Evolutionary conservation across 2,797 vertebrate genomes (phyloP).

Genomic region (Sus cebifrons): DNA sequence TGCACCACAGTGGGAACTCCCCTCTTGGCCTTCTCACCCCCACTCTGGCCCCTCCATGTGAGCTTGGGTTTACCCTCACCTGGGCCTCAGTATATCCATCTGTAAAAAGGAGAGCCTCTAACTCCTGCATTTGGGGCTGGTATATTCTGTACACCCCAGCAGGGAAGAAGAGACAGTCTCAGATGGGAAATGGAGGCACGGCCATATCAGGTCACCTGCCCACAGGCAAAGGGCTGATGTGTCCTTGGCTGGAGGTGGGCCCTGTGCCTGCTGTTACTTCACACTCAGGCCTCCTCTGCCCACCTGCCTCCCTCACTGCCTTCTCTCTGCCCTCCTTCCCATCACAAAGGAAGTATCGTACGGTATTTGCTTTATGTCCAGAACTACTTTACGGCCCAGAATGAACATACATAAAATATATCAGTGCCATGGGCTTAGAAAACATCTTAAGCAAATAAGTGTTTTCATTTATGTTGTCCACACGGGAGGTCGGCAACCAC

Average conservation of each 20-base stretch:
- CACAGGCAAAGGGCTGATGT: too few species aligned
- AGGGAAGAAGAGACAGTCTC: neutral
- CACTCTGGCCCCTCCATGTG: neutral
- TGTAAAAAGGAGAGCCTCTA: neutral
- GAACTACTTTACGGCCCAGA: neutral
- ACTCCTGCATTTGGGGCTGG: neutral
- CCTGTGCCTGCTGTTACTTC: too few species aligned
- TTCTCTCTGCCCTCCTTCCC: neutral
- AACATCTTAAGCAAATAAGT: neutral
- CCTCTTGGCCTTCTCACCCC: neutral
- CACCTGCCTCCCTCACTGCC: neutral
- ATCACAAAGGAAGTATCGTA: neutral
- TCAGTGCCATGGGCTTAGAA: neutral
- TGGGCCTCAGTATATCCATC: neutral
- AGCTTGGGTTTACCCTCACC: neutral
- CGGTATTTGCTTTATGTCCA: neutral
- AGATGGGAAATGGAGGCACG: neutral
- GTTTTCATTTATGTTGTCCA: neutral
- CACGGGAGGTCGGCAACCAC: neutral
- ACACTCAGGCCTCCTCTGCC: neutral
- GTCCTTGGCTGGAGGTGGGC: too few species aligned
- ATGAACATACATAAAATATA: neutral
- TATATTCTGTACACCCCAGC: neutral
- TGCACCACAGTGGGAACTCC: too few species aligned
- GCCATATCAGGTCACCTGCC: neutral